These are phyloP conservation scores for Melitaea athalia DNA, from an alignment of 2,888 invertebrate species.

Conservation along the genomic window DNA sequence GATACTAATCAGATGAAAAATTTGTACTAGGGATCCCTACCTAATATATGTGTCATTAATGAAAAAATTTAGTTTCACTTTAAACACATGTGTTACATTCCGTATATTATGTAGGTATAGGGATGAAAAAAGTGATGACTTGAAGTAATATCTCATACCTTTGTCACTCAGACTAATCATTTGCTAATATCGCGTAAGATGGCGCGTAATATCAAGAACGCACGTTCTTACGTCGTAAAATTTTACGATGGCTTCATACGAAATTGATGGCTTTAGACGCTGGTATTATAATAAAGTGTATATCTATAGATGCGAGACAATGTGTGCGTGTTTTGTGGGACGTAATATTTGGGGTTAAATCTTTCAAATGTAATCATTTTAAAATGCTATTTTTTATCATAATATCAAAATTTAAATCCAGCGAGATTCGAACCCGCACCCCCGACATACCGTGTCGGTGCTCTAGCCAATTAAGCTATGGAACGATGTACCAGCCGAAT, in stretches of 20 bases:
- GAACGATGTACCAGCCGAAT: too few relatives aligned
- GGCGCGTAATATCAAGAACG: neutral
- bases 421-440: too few relatives aligned
- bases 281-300: neutral
- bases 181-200: constrained; percentile 3
- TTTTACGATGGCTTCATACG: neutral
- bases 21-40: too few relatives aligned
- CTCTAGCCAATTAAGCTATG: too few relatives aligned
- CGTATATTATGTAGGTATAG: neutral
- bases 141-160: neutral
- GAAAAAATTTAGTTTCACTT: too few relatives aligned
- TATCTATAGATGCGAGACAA: neutral
- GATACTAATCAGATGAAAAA: too few relatives aligned
- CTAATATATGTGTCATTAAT: too few relatives aligned
- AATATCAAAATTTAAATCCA: too few relatives aligned
- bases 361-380: too few relatives aligned
- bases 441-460: too few relatives aligned
- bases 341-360: too few relatives aligned
- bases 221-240: constrained; percentile 6
- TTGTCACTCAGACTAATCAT: constrained; percentile 7
- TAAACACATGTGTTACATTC: neutral
- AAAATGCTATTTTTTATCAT: too few relatives aligned
- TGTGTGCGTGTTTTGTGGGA: neutral
- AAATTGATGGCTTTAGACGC: neutral
- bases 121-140: neutral